Percentiles rank a stretch among this genome's conserved stretches.
Conservation (phyloP, 1,140 invertebrate species). For the Anadara kagoshimensis region DNA sequence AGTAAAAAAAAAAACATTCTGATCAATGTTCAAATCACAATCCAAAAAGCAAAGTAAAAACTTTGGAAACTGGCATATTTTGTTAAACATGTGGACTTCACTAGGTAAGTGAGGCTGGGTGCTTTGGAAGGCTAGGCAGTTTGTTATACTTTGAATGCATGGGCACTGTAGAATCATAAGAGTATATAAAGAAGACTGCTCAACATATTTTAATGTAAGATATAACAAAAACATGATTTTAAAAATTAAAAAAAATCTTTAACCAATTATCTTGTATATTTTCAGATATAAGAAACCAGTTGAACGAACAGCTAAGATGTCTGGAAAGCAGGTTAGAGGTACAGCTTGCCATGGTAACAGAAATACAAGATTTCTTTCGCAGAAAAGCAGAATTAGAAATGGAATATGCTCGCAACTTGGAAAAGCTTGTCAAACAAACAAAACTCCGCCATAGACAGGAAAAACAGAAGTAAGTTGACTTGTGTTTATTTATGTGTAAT, state of each 20-base stretch:
- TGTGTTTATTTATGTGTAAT: neutral
- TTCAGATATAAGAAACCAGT: conserved; percentile 92
- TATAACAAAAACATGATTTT: too few species aligned
- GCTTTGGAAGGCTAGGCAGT: too few species aligned
- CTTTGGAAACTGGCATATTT: too few species aligned
- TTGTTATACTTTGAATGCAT: too few species aligned
- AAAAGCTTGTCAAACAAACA: conserved; percentile 92
- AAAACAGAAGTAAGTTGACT: conserved; percentile 86
- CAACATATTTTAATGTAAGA: too few species aligned
- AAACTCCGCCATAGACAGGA: conserved; percentile 92
- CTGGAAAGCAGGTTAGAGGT: conserved; percentile 91
- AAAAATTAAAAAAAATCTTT: neutral
- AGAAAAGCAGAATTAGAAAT: conserved; percentile 92
- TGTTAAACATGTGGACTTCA: too few species aligned
- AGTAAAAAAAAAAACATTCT: too few species aligned
- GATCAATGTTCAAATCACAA: too few species aligned
- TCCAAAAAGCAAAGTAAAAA: too few species aligned
- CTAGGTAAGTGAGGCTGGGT: too few species aligned
- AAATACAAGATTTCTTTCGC: conserved; percentile 95
- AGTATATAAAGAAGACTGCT: too few species aligned
- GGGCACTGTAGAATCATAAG: too few species aligned
- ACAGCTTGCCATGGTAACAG: conserved; percentile 81
- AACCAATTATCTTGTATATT: conserved; percentile 50
- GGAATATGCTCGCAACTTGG: conserved; percentile 93
- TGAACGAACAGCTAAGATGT: conserved; percentile 94